Conservation (phyloP, 1,140 invertebrate species). For the Reticulitermes speratus region DNA sequence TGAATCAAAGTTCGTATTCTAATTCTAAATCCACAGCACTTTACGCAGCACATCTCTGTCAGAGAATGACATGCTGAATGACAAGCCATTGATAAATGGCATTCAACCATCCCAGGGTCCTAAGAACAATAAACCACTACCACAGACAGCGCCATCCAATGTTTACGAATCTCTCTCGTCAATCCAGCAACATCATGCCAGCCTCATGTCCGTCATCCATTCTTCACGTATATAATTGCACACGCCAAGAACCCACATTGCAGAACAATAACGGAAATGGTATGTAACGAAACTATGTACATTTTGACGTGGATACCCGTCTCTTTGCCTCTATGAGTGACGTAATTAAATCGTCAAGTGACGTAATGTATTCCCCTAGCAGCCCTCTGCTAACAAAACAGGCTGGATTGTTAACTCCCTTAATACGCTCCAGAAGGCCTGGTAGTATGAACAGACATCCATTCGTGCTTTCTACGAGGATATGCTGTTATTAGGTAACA, state of each 20-base stretch:
- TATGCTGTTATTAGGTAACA: neutral
- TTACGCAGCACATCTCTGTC: neutral
- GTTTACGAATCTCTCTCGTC: neutral
- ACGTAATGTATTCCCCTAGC: neutral
- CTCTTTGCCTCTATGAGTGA: neutral
- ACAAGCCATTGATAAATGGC: neutral
- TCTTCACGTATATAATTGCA: neutral
- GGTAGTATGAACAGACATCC: too few relatives aligned
- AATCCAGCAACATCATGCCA: neutral
- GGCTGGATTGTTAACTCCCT: neutral
- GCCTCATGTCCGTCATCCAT: neutral
- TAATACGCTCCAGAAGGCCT: neutral
- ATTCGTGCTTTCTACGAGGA: neutral
- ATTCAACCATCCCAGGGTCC: neutral
- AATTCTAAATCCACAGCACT: neutral
- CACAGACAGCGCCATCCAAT: neutral
- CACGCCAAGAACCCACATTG: too few relatives aligned
- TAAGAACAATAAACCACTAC: neutral
- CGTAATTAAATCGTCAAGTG: neutral
- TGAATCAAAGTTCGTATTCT: neutral
- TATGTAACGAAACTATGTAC: neutral
- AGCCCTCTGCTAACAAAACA: neutral
- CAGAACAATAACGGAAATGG: too few relatives aligned
- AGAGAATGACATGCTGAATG: too few relatives aligned
- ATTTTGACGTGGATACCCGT: neutral